Evolutionary conservation across 2,888 invertebrate species (phyloP).

Genomic region (Eilema sororculum): DNA sequence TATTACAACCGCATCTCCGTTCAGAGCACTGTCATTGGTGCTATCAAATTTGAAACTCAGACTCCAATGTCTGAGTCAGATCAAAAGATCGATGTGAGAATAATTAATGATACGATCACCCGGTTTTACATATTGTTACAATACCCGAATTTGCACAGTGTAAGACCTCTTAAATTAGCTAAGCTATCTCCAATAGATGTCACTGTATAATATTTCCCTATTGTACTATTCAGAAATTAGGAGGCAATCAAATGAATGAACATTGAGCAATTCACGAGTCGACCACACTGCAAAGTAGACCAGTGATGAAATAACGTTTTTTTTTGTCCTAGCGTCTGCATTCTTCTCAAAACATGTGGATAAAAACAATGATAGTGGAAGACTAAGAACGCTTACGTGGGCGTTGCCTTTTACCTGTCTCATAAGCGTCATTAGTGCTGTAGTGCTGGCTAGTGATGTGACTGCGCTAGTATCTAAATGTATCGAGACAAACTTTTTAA

Average conservation of each 20-base stretch:
- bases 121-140: too few species aligned
- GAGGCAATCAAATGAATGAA: not conserved
- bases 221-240: not conserved
- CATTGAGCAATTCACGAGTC: not conserved
- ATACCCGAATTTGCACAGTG: too few species aligned
- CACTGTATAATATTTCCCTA: too few species aligned
- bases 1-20: too few species aligned
- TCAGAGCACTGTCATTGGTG: too few species aligned
- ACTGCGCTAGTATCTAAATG: not conserved
- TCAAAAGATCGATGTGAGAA: too few species aligned
- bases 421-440: constrained; percentile 40
- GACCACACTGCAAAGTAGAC: not conserved
- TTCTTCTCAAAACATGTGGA: not conserved
- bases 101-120: too few species aligned
- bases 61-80: too few species aligned
- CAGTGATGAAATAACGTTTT: not conserved
- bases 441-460: constrained; percentile 35
- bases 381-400: constrained; percentile 51
- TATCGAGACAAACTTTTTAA: not conserved
- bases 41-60: too few species aligned
- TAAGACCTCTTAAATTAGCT: too few species aligned
- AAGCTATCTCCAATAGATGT: too few species aligned
- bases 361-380: constrained; percentile 17
- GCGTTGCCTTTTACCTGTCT: constrained; percentile 57
- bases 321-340: not conserved